Base-by-base conservation (phyloP, 1,140 invertebrate species). In the Drosophila nannoptera region DNA sequence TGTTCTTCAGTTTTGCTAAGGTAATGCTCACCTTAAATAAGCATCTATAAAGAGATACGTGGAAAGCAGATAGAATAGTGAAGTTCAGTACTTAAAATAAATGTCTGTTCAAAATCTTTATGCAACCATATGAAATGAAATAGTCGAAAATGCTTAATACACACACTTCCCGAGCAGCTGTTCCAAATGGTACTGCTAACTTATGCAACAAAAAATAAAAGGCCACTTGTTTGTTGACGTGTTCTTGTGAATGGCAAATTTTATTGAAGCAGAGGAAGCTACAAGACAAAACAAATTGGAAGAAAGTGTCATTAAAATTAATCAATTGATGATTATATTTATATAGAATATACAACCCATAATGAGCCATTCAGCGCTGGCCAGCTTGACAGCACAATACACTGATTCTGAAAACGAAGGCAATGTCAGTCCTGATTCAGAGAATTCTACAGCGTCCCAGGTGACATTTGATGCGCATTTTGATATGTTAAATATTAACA, bases 401-500 rank as follows among this genome's bases (percentile, higher is more conserved):
- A 96, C 95, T 11, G 95, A 96, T 87, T 96, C 94, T 2, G 95
- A 96, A 90, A 94, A 94, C 45, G 95, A 94, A 75, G 92, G 93
- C 65, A 91, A 93, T 45, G 90, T 90, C 31, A 89, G 87, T 62
- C 73, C 77, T 4, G 88, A 89, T 45, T 89, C 88, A 0, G 69
- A 87, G 42, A 86, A 88, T 38, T 84, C 80, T 2, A 77, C 81
- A 62, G 81, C 81, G 6, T 88, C 87, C 4, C 87, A 87, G 68
- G 71, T 78, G 8, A 66, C 31, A 45, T 8, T 22, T 22, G 22
- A 22, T 22, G 22, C 3, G 22, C 22, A 22, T 54, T 29, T 40
- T 8, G 5, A 40, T 5, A 12, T 0, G 14, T 55, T 32, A 42
- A 6, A 8, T n/a, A 4, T 43, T 35, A 0, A 16, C 59, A 38